Conservation (phyloP, 2,888 invertebrate genomes). For the Philhelius pedissequus region DNA sequence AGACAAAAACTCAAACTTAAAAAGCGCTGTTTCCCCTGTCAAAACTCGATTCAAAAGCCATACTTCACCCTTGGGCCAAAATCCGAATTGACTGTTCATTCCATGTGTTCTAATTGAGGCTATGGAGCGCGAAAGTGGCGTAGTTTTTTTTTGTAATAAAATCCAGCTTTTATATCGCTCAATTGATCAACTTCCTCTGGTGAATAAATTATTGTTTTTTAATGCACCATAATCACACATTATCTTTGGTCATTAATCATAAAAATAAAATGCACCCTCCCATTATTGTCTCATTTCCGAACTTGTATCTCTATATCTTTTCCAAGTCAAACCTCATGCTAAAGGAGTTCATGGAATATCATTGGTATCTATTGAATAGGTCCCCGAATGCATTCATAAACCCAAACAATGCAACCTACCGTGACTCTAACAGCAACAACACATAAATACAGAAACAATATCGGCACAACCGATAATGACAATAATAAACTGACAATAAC, state of each 20-base stretch:
- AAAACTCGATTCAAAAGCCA: no score
- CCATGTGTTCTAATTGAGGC: no score
- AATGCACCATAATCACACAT: background rate
- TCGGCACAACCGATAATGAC: conserved; percentile 1
- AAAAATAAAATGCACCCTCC: conserved; percentile 8
- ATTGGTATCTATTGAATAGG: background rate
- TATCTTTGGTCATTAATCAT: background rate
- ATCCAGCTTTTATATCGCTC: no score
- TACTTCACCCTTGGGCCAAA: no score
- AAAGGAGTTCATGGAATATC: conserved; percentile 23
- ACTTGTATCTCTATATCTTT: conserved; percentile 4
- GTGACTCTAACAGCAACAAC: conserved; percentile 29
- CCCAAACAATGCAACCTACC: conserved; percentile 42
- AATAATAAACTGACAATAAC: conserved; percentile 23
- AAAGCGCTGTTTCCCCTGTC: no score
- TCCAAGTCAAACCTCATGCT: conserved; percentile 8
- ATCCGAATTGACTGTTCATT: no score
- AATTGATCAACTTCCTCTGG: no score
- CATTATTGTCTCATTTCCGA: background rate
- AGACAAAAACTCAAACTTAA: no score
- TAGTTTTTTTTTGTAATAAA: no score
- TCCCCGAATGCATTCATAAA: background rate
- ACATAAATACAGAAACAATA: background rate
- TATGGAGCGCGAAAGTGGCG: no score
- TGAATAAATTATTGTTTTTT: background rate